Evolutionary conservation across 2,113 vertebrate genomes (phyloP).

Genomic region (Brevimyrus niger): DNA sequence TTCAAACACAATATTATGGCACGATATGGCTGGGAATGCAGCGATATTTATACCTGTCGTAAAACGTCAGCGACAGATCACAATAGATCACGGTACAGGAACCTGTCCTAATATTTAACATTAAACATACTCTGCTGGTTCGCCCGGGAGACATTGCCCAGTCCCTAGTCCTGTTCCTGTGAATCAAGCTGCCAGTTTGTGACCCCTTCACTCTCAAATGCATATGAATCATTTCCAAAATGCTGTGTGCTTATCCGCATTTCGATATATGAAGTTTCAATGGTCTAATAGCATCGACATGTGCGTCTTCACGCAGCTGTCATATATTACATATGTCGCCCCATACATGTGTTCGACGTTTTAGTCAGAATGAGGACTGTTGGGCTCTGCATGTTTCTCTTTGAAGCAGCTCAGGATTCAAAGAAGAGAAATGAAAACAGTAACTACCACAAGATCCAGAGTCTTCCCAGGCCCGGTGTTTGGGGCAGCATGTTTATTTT

Average conservation of each 20-base stretch:
- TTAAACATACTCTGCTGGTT: not conserved
- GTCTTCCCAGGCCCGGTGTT: not conserved
- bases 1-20: constrained; percentile 46
- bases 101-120: not conserved
- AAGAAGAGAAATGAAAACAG: constrained; percentile 1
- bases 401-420: constrained; percentile 23
- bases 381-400: constrained; percentile 20
- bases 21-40: constrained; percentile 27
- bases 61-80: constrained; percentile 8
- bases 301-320: constrained; percentile 43
- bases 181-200: constrained; percentile 15
- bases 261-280: constrained; percentile 41
- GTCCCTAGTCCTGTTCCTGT: not conserved
- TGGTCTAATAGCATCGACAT: constrained; percentile 37
- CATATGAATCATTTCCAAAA: not conserved
- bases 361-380: constrained; percentile 24
- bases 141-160: not conserved
- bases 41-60: constrained; percentile 44
- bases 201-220: not conserved
- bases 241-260: constrained; percentile 32
- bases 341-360: constrained; percentile 40
- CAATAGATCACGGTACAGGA: not conserved
- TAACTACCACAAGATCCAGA: not conserved
- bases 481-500: not conserved
- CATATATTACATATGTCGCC: constrained; percentile 40